Base-by-base conservation (phyloP, 2,888 invertebrate species). In the Pandemis heparana region DNA sequence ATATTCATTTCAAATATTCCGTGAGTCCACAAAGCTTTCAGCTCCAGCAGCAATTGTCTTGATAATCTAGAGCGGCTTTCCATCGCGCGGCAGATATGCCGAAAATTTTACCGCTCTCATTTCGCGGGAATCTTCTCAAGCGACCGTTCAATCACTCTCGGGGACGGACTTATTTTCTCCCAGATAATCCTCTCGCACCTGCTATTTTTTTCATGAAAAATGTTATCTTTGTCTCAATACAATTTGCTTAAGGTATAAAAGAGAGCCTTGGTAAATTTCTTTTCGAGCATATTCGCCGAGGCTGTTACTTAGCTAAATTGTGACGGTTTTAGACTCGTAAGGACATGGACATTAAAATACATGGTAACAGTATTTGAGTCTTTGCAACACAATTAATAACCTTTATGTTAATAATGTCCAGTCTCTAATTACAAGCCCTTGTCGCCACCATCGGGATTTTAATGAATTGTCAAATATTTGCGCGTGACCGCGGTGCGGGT, bases 401-500 rank as follows among this genome's bases (percentile, higher is more conserved):
- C 16, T 38, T 38, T 48, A 41, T 10, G 16, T 39, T 41, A 16
- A 6, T 23, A 60, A 48, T 53, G 41, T 51, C 43, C 48, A 14
- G 12, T 18, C 43, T 62, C 14, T 63, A 56, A 68, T 53, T 61
- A 60, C 46, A 72, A 64, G 59, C 39, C 32, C 23, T 48, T 39
- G 61, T 41, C 59, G 53, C 61, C 70, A 51, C 61, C 71, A 66
- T 73, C 48, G 70, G 60, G 75, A 68, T 76, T 76, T 77, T 76
- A 77, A 79, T 76, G 77, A 71, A 70, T 74, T 71, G 70, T 65
- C 77, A 77, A 78, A 75, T 77, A 75, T 75, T 77, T 74, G 75
- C 70, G 76, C 67, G 70, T 66, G 67, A 71, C 75, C 77, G 71
- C 75, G 74, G 63, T 38, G 53, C 56, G 59, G 59, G 59, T 65